Percentiles rank a stretch among this genome's conserved stretches.
Evolutionary conservation across 2,888 invertebrate species (phyloP).

Genomic region (Eupithecia vulgata): DNA sequence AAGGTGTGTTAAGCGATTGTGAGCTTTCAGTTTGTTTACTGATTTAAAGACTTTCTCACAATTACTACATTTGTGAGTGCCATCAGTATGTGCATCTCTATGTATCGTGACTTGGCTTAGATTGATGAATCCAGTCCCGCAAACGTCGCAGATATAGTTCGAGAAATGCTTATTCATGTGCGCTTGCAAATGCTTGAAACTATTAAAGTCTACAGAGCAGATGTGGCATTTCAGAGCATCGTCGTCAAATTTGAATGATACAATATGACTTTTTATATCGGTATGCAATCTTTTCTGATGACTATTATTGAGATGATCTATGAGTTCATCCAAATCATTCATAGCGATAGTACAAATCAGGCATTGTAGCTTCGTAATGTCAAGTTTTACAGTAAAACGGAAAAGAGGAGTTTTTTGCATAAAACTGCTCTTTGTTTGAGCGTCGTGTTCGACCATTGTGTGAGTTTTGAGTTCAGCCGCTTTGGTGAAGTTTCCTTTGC

Average conservation of each 20-base stretch:
- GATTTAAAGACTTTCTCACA: slow-evolving; percentile 31
- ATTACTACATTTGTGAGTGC: slow-evolving; percentile 31
- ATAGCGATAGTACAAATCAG: slow-evolving; percentile 53
- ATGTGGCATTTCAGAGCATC: slow-evolving; percentile 53
- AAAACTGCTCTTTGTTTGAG: slow-evolving; percentile 25
- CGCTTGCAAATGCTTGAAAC: slow-evolving; percentile 57
- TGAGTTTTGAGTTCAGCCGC: slow-evolving; percentile 61
- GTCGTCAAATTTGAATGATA: slow-evolving; percentile 59
- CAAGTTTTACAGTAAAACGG: slow-evolving; percentile 58
- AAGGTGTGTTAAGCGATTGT: slow-evolving; percentile 16
- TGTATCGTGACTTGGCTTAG: slow-evolving; percentile 64
- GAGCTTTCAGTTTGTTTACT: slow-evolving; percentile 12
- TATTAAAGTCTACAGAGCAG: slow-evolving; percentile 52
- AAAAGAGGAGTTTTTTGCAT: slow-evolving; percentile 33
- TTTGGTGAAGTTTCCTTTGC: slow-evolving; percentile 51
- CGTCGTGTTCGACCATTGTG: slow-evolving; percentile 46
- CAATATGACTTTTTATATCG: slow-evolving; percentile 52
- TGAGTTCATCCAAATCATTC: slow-evolving; percentile 47
- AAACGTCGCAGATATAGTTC: slow-evolving; percentile 59
- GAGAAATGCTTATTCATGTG: slow-evolving; percentile 65
- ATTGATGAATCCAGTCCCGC: slow-evolving; percentile 57
- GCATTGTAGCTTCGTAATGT: slow-evolving; percentile 63
- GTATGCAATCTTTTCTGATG: slow-evolving; percentile 54
- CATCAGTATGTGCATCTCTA: slow-evolving; percentile 47
- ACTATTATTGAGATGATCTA: slow-evolving; percentile 50